phyloP scores from a whole-genome alignment of 2,888 invertebrate species.

The Drosophila setosimentum region DNA sequence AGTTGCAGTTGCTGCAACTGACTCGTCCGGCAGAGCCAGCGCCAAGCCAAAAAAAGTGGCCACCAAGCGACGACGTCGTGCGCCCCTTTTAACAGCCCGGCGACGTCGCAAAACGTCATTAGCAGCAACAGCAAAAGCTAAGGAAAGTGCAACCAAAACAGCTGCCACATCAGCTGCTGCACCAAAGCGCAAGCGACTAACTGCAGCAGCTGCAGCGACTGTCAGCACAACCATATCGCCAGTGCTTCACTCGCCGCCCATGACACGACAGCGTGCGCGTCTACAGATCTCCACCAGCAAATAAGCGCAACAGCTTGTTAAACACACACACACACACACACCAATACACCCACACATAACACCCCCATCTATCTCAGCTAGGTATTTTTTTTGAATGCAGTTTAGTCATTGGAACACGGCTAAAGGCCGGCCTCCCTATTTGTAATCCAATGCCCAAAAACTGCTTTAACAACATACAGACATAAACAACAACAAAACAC shows the following conservation, averaged over 20 bases:
- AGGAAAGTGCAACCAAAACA: not conserved
- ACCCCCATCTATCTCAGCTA: not conserved
- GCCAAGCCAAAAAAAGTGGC: slow-evolving; percentile 57
- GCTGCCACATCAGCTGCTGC: slow-evolving; percentile 13
- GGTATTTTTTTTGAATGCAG: slow-evolving; percentile 21
- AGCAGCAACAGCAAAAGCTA: slow-evolving; percentile 3
- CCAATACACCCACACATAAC: not conserved
- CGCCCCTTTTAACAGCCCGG: slow-evolving; percentile 53
- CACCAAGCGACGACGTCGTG: slow-evolving; percentile 70
- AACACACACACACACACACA: not conserved
- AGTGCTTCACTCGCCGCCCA: slow-evolving; percentile 66
- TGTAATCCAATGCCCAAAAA: slow-evolving; percentile 57
- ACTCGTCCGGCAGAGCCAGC: not conserved
- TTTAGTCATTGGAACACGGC: slow-evolving; percentile 43
- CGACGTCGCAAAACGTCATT: slow-evolving; percentile 41
- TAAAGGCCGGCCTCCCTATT: slow-evolving; percentile 5
- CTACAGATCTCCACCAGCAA: slow-evolving; percentile 74
- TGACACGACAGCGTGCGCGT: slow-evolving; percentile 76
- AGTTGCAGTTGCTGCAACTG: not conserved
- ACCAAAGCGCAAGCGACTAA: slow-evolving; percentile 44
- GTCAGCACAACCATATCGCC: slow-evolving; percentile 47
- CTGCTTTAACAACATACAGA: slow-evolving; percentile 25
- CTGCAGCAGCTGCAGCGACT: slow-evolving; percentile 13
- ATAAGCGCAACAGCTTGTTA: slow-evolving; percentile 19
- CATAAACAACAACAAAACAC: slow-evolving; percentile 11